phyloP scores from a whole-genome alignment of 2,113 vertebrate species.

The Hiodon alosoides region DNA sequence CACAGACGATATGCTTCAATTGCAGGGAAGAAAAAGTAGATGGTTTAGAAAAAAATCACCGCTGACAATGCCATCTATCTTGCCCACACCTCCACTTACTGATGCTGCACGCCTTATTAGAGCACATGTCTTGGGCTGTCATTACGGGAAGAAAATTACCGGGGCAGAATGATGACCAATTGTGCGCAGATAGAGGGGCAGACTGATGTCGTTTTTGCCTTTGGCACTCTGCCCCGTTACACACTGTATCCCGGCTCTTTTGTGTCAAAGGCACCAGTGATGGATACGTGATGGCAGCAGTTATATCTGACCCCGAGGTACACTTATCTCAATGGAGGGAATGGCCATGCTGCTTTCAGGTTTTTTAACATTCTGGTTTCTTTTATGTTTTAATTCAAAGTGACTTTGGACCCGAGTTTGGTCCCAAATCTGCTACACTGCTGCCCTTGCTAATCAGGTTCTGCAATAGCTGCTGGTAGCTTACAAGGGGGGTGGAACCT shows the following conservation, averaged over 20 bases:
- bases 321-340: too few species aligned
- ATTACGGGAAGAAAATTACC: not conserved
- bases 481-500: too few species aligned
- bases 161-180: not conserved
- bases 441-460: too few species aligned
- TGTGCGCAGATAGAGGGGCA: not conserved
- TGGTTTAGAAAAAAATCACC: not conserved
- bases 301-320: too few species aligned
- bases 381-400: too few species aligned
- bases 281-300: too few species aligned
- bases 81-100: slow-evolving; percentile 20
- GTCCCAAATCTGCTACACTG: too few species aligned
- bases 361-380: too few species aligned
- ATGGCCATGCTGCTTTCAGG: too few species aligned
- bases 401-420: too few species aligned
- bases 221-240: not conserved
- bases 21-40: not conserved
- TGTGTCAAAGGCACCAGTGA: not conserved
- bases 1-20: not conserved
- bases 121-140: slow-evolving; percentile 9
- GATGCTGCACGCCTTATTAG: slow-evolving; percentile 25
- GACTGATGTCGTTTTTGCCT: not conserved
- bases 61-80: slow-evolving; percentile 18
- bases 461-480: too few species aligned
- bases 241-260: not conserved